A percentile compares a stretch with the other conserved stretches of the same genome.
phyloP scores from a whole-genome alignment of 2,888 invertebrate genomes.

The Nemoura dubitans region DNA sequence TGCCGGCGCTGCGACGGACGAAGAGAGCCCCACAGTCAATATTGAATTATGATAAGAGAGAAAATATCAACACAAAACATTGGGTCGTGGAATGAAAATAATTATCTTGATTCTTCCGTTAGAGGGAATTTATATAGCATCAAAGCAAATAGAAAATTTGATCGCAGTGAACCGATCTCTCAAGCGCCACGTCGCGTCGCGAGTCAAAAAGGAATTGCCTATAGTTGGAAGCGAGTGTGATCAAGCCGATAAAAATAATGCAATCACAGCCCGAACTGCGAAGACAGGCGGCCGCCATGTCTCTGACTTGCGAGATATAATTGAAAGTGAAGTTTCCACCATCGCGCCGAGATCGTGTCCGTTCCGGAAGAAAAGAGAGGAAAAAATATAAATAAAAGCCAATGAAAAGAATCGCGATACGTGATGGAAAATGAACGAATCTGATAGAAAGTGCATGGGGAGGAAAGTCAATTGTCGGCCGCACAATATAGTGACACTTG shows the following conservation, averaged over 20 bases:
- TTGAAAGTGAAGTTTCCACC: constrained; percentile 5
- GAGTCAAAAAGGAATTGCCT: not conserved
- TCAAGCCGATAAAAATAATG: constrained; percentile 12
- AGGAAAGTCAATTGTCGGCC: not conserved
- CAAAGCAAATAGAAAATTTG: constrained; percentile 12
- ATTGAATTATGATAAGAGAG: constrained; percentile 28
- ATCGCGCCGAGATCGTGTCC: not conserved
- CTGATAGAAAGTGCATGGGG: not conserved
- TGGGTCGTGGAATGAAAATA: not conserved
- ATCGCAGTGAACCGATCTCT: not conserved
- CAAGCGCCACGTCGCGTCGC: not conserved
- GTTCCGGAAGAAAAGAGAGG: constrained; percentile 12
- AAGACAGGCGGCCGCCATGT: not conserved
- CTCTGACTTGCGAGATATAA: not conserved
- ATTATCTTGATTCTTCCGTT: not conserved
- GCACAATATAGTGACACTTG: not conserved
- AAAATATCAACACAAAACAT: not conserved
- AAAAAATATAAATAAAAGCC: not conserved
- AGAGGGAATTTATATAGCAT: not conserved
- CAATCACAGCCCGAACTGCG: not conserved
- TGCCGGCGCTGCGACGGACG: not conserved
- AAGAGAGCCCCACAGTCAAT: not conserved
- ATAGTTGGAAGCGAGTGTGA: not conserved
- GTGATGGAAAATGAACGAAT: not conserved
- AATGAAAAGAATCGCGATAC: not conserved